Base-by-base conservation (phyloP, 2,113 vertebrate genomes). In the Labrus mixtus region DNA sequence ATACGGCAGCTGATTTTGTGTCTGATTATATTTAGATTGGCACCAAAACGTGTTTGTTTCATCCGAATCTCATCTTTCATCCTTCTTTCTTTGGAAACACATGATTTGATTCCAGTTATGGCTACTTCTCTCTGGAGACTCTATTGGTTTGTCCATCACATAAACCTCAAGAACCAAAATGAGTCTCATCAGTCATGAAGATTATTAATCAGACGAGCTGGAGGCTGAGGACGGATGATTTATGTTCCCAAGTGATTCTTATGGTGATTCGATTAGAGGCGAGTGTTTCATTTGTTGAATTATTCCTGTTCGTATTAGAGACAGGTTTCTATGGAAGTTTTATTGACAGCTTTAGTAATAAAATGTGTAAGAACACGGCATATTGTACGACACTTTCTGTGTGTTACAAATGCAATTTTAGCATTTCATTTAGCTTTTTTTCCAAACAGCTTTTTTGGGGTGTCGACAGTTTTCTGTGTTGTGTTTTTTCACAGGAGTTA, bases 21-120 rank as follows among this genome's bases (percentile, higher is more conserved):
- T 83, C 79, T 87, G 84, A 85, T 75, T 87, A 37, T 73, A 82
- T 87, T 89, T 86, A 45, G 59, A 78, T 80, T 79, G 66, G 77
- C 68, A 73, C 20, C 36, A 16, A 12, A 29, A 22, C 0, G 3
- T 79, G 45, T 87, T 84, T 87, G 45, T 75, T 81, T 81, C 66
- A 68, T 84, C 53, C 76, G 64, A 71, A 71, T 74, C 64, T 79
- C 68, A 6, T 73, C 57, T 73, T 70, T 82, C 58, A 53, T 55
- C 62, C 68, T 15, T 48, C 46, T 8, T 10, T 51, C 17, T 51
- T 4, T 9, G 10, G 51, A 81, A 51, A 65, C 11, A 0, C 36
- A 10, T 11, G 43, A 55, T 76, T 79, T 78, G 29, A 72, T 84
- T 61, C 61, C 25, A 33, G 29, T 60, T 7, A 20, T 12, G 10